phyloP scores from a whole-genome alignment of 2,888 invertebrate species.

The Nymphalis polychloros region DNA sequence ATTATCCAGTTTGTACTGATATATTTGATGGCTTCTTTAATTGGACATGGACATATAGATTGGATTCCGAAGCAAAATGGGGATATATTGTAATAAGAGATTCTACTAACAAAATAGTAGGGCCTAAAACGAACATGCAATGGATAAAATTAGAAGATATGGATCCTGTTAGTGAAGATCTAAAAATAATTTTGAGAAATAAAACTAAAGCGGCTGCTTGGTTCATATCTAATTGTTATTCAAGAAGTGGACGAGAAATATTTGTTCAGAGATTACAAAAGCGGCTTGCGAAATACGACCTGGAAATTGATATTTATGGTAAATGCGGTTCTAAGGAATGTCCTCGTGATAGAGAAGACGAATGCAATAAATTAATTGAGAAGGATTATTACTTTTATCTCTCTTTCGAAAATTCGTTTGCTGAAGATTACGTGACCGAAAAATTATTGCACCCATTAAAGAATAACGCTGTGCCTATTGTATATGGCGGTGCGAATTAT shows the following conservation, averaged over 20 bases:
- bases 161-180: constrained; percentile 45
- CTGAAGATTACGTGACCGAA: constrained; percentile 64
- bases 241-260: constrained; percentile 47
- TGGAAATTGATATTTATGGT: constrained; percentile 55
- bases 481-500: constrained; percentile 65
- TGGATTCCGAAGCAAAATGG: constrained; percentile 54
- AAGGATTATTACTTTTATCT: constrained; percentile 61
- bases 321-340: constrained; percentile 47
- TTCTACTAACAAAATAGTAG: constrained; percentile 44
- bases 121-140: constrained; percentile 48
- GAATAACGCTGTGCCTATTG: constrained; percentile 58
- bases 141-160: constrained; percentile 50
- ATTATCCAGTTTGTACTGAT: constrained; percentile 51
- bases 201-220: constrained; percentile 53
- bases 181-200: constrained; percentile 41
- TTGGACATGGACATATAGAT: constrained; percentile 60
- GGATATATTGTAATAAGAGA: constrained; percentile 55
- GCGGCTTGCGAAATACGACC: constrained; percentile 48
- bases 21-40: constrained; percentile 53
- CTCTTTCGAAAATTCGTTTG: constrained; percentile 63
- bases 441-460: constrained; percentile 56
- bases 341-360: constrained; percentile 40
- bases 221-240: constrained; percentile 60
- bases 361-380: constrained; percentile 51
- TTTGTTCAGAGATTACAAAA: constrained; percentile 46